Evolutionary conservation across 1,140 invertebrate species (phyloP).

Genomic region (Magallana ariakensis): DNA sequence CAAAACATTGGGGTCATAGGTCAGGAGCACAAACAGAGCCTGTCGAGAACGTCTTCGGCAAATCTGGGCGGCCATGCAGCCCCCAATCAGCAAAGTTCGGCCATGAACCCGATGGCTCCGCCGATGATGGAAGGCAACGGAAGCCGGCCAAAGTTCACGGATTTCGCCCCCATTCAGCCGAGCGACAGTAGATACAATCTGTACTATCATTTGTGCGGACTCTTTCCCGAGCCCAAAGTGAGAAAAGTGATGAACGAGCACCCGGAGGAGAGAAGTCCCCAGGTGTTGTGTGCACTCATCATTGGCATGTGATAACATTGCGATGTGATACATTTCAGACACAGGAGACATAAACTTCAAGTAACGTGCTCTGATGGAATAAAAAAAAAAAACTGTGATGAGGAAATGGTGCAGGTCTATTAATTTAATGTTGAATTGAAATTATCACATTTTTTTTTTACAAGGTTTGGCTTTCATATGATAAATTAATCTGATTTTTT

Average conservation of each 20-base stretch:
- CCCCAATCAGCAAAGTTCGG: background rate
- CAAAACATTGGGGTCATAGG: slow-evolving; percentile 27
- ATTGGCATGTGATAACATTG: slow-evolving; percentile 76
- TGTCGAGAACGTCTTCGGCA: slow-evolving; percentile 33
- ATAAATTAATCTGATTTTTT: background rate
- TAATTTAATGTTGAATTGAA: background rate
- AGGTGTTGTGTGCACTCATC: slow-evolving; percentile 93
- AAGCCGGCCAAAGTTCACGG: slow-evolving; percentile 38
- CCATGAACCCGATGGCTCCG: background rate
- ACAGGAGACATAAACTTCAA: too few relatives aligned
- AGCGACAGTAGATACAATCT: slow-evolving; percentile 87
- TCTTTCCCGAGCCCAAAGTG: slow-evolving; percentile 94
- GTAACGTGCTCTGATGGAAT: background rate
- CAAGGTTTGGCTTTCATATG: background rate
- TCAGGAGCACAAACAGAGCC: slow-evolving; percentile 34
- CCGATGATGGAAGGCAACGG: background rate
- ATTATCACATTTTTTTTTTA: too few relatives aligned
- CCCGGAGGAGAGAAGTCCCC: slow-evolving; percentile 92
- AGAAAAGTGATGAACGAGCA: slow-evolving; percentile 89
- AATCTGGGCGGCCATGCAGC: background rate
- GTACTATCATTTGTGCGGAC: slow-evolving; percentile 90
- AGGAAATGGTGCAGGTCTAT: background rate
- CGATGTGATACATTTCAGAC: too few relatives aligned
- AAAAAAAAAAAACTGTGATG: background rate
- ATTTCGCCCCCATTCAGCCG: slow-evolving; percentile 67